Base-by-base conservation (phyloP, 2,888 invertebrate genomes). In the Bursaphelenchus okinawaensis region DNA sequence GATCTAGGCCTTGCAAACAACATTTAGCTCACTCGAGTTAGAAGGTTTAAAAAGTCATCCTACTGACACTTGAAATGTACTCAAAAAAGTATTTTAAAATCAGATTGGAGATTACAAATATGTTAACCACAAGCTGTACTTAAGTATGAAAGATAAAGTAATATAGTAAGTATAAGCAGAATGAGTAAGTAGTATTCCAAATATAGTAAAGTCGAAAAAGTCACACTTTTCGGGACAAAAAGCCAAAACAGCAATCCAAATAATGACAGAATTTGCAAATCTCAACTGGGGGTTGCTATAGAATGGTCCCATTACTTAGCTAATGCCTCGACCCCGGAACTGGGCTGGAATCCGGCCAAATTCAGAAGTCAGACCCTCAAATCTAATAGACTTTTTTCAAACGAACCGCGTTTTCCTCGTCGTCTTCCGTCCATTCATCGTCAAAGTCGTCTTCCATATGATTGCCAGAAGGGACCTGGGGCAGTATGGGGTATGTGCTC, bases 361-460 rank as follows among this genome's bases (percentile, higher is more conserved):
- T 40, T 40, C 40, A 40, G 40, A 40, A 40, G 40, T 12, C 40
- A 40, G 12, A n/a, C 40, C 6, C n/a, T 40, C 7, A 19, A 63
- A 62, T 20, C 8, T 7, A 69, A 27, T 19, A 60, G 26, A 27
- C 7, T 23, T 66, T 66, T 9, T 16, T 4, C 2, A 51, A 62
- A 62, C 73, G 58, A 40, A 78, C 78, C 63, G 73, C 65, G 12
- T 70, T 67, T 40, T 81, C 77, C 19, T 80, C 80, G 51, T 80
- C 80, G 23, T 80, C 80, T 50, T 81, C 81, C 1, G 80, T 75
- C 80, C 80, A 80, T 29, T 80, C 80, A 60, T 80, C 80, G 63
- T 80, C 80, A 61, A 80, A 80, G 65, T 80, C 80, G 40, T 81
- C 79, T 23, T 68, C 68, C n/a, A 52, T 24, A 29, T 23, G 28